These are phyloP conservation scores for Sinelater perroti DNA, from an alignment of 2,888 invertebrate species.

Conservation along the genomic window DNA sequence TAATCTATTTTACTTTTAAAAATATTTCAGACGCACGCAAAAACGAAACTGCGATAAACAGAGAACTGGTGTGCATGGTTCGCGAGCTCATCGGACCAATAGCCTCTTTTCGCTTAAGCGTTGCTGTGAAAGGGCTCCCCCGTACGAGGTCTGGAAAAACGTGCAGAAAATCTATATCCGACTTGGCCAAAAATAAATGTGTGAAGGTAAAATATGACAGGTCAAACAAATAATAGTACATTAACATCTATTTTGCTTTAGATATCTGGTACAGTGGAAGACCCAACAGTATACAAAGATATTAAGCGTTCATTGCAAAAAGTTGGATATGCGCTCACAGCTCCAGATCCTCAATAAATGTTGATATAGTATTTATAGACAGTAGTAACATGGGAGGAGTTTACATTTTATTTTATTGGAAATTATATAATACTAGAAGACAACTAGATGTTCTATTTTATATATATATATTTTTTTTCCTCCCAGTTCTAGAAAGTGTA, in stretches of 20 bases:
- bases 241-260: slow-evolving; percentile 52
- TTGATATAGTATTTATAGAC: no score
- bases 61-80: slow-evolving; percentile 68
- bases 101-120: slow-evolving; percentile 84
- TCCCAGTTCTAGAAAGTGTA: no score
- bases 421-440: not conserved
- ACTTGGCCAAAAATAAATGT: slow-evolving; percentile 81
- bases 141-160: slow-evolving; percentile 87
- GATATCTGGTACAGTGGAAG: slow-evolving; percentile 88
- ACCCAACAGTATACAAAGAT: slow-evolving; percentile 81
- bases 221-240: not conserved
- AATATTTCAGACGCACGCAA: slow-evolving; percentile 60
- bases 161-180: slow-evolving; percentile 82
- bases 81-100: slow-evolving; percentile 83
- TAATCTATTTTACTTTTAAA: no score
- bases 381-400: not conserved
- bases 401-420: not conserved
- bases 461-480: not conserved
- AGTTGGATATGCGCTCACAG: slow-evolving; percentile 76
- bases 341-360: slow-evolving; percentile 67
- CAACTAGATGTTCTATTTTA: not conserved
- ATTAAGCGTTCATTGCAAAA: slow-evolving; percentile 80
- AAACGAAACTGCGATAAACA: slow-evolving; percentile 64
- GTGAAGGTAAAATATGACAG: slow-evolving; percentile 68
- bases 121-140: slow-evolving; percentile 82